A percentile compares a stretch with the other conserved stretches of the same genome.
Evolutionary conservation across 2,888 invertebrate species (phyloP).

Genomic region (Platerodrilus igneus): DNA sequence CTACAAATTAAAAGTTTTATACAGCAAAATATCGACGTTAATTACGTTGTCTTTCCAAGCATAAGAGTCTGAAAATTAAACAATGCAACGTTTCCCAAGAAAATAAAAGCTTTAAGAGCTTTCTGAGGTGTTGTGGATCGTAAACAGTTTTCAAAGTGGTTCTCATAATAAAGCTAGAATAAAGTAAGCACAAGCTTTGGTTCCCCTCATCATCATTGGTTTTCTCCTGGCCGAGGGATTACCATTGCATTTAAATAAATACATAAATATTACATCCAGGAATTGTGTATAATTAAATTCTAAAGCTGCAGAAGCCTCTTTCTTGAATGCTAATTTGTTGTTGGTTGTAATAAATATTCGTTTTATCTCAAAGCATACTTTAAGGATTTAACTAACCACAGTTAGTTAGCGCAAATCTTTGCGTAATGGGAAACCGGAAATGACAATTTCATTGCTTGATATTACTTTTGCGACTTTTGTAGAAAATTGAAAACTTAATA

Average conservation of each 20-base stretch:
- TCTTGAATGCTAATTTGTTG: constrained; percentile 46
- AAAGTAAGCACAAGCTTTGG: constrained; percentile 17
- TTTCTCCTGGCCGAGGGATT: constrained; percentile 45
- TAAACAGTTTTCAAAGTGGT: constrained; percentile 21
- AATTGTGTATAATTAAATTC: constrained; percentile 51
- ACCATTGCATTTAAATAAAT: constrained; percentile 52
- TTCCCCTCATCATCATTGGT: constrained; percentile 38
- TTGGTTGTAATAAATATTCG: constrained; percentile 47
- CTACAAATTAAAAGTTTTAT: no score
- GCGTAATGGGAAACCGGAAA: no score
- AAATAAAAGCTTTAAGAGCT: constrained; percentile 21
- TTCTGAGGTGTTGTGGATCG: constrained; percentile 20
- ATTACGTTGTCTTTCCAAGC: no score
- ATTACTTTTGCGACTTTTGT: no score
- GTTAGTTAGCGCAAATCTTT: not conserved
- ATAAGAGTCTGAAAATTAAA: constrained; percentile 19
- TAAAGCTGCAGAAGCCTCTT: constrained; percentile 44
- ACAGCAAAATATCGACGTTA: no score
- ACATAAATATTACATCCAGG: constrained; percentile 51
- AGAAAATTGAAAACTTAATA: no score
- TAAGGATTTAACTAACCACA: not conserved
- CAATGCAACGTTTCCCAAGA: constrained; percentile 17
- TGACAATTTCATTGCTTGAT: no score
- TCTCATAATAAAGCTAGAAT: constrained; percentile 19
- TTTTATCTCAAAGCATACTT: constrained; percentile 32